Evolutionary conservation across 1,140 invertebrate genomes (phyloP).

Genomic region (Venustaconcha ellipsiformis): DNA sequence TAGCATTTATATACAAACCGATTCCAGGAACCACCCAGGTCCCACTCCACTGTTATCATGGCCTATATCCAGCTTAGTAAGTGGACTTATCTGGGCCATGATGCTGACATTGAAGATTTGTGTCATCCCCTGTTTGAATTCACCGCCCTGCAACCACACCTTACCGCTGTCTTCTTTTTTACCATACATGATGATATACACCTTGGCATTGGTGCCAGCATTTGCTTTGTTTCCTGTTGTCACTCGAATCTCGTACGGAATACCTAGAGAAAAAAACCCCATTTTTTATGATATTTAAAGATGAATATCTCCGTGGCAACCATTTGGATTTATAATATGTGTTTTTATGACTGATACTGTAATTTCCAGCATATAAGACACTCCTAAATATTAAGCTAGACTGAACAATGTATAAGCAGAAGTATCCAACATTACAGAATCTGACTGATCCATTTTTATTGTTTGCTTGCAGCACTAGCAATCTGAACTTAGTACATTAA

Average conservation of each 20-base stretch:
- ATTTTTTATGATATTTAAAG: too few species aligned
- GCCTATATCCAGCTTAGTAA: conserved; percentile 64
- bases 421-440: too few species aligned
- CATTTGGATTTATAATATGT: too few species aligned
- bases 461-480: too few species aligned
- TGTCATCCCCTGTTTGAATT: conserved; percentile 62
- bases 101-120: conserved; percentile 66
- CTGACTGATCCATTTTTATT: too few species aligned
- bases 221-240: conserved; percentile 62
- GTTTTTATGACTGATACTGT: too few species aligned
- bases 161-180: conserved; percentile 63
- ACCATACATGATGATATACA: conserved; percentile 66
- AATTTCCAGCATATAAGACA: too few species aligned
- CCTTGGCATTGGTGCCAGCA: conserved; percentile 65
- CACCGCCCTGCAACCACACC: conserved; percentile 64
- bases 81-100: conserved; percentile 61
- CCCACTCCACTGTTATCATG: conserved; percentile 65
- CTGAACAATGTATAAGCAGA: too few species aligned
- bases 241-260: conserved; percentile 66
- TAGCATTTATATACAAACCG: conserved; percentile 22
- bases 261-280: conserved; percentile 42
- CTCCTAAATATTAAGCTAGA: too few species aligned
- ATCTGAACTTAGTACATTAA: too few species aligned
- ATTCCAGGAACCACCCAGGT: conserved; percentile 67
- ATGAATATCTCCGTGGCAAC: too few species aligned